Percentiles rank a stretch among this genome's conserved stretches.
Evolutionary conservation across 1,140 invertebrate genomes (phyloP).

Genomic region (Cotesia chilonis): DNA sequence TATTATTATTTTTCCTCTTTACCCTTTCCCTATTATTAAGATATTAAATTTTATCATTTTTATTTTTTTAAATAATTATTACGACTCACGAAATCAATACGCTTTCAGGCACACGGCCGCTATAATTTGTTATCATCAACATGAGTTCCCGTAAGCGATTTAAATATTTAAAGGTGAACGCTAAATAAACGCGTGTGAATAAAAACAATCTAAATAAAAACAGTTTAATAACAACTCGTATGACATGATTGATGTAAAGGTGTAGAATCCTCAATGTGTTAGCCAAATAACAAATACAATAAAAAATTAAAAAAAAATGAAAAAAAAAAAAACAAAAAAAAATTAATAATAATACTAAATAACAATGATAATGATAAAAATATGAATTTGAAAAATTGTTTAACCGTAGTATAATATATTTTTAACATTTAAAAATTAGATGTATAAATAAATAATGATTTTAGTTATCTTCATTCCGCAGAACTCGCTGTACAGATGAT

Average conservation of each 20-base stretch:
- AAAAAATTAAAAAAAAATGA: background rate
- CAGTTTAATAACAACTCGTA: background rate
- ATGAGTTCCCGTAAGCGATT: conserved; percentile 20
- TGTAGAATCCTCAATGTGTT: conserved; percentile 23
- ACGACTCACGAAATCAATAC: conserved; percentile 35
- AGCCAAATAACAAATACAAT: conserved; percentile 20
- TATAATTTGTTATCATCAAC: conserved; percentile 33
- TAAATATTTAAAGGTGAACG: conserved; percentile 3
- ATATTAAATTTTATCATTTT: conserved; percentile 10
- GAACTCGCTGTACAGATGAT: conserved; percentile 57
- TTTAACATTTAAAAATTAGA: conserved; percentile 43
- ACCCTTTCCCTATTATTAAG: conserved; percentile 34
- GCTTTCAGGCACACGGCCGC: conserved; percentile 36
- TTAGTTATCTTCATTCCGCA: conserved; percentile 44
- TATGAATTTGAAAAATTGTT: conserved; percentile 42
- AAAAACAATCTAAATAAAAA: conserved; percentile 18
- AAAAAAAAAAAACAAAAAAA: conserved; percentile 34
- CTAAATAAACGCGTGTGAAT: too few species aligned
- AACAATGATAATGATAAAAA: too few species aligned
- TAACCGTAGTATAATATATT: conserved; percentile 50
- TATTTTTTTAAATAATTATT: conserved; percentile 2
- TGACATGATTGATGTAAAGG: conserved; percentile 19
- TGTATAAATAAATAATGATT: conserved; percentile 38
- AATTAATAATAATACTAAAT: conserved; percentile 8
- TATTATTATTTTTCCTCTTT: conserved; percentile 46